Evolutionary conservation across 2,113 vertebrate genomes (phyloP), one percentile per base, ranked within the genome.

Genomic region (Phainopepla nitens): DNA sequence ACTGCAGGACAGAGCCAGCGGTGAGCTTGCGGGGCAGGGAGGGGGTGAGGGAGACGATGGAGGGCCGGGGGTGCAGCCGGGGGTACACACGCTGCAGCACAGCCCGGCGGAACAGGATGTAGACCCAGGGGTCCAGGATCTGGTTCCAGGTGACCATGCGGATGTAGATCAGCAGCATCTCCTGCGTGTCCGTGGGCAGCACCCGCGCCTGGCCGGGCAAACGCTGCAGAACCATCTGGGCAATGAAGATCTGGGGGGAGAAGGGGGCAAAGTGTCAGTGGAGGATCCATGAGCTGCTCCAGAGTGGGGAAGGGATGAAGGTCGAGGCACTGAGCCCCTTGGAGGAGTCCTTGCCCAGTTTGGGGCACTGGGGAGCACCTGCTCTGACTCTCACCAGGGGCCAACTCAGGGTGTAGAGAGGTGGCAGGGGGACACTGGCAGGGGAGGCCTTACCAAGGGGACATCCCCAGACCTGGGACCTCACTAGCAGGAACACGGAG

Each of bases 61-160:
- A 99, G 80, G 97, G 69, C 9, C 97, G 96, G 8, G 98, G 73
- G 27, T 97, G 94, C 70, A 98, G 31, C 21, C 98, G 96, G 10
- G 99, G 99, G 88, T 98, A 96, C 56, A 99, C 28, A 18, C 98
- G 98, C 68, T 97, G 98, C 57, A 99, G 96, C 62, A 99, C 98
- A 0, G 99, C 96, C 70, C 99, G 97, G 2, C 99, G 98, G 96
- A 99, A 99, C 16, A 99, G 97, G 97, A 99, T 99, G 96, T 99
- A 99, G 22, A 99, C 98, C 99, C 99, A 99, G 36, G 99, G 99
- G 91, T 99, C 99, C 54, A 99, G 97, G 97, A 99, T 99, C 98
- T 99, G 99, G 97, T 99, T 99, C 98, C 98, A 99, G 12, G 99
- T 99, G 83, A 98, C 99, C 85, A 99, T 98, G 10, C 99, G 99